These are phyloP conservation scores for Heliothis virescens DNA, from an alignment of 1,140 invertebrate genomes.

Conservation along the genomic window DNA sequence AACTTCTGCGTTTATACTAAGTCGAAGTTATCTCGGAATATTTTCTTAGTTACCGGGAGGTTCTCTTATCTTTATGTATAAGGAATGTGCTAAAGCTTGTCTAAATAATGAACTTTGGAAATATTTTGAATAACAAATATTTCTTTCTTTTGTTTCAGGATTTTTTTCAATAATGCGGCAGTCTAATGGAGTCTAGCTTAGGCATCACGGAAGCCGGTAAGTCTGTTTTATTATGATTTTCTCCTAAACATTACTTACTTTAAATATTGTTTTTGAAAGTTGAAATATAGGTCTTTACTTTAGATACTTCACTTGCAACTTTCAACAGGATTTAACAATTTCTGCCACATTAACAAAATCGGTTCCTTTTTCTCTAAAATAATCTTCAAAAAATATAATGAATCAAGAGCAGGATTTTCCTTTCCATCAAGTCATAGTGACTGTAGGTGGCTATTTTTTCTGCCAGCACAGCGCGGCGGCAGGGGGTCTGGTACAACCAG, in stretches of 20 bases:
- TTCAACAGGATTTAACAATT: too few species aligned
- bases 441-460: constrained; percentile 3
- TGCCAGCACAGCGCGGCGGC: constrained; percentile 2
- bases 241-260: neutral
- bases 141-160: constrained; percentile 73
- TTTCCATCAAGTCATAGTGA: constrained; percentile 1
- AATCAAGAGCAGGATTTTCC: neutral
- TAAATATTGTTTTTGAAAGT: too few species aligned
- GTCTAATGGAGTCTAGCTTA: constrained; percentile 79
- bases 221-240: constrained; percentile 48
- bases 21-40: too few species aligned
- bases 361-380: too few species aligned
- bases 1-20: too few species aligned
- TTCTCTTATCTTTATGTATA: too few species aligned
- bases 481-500: constrained; percentile 19
- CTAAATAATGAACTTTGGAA: neutral
- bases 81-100: too few species aligned
- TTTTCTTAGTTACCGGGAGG: too few species aligned
- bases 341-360: too few species aligned
- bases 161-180: constrained; percentile 82
- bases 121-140: neutral
- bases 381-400: too few species aligned
- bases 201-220: constrained; percentile 76
- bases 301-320: too few species aligned
- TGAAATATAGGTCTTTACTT: too few species aligned